These are phyloP conservation scores for Gastrophysa polygoni DNA, from an alignment of 2,888 invertebrate genomes.

Conservation along the genomic window DNA sequence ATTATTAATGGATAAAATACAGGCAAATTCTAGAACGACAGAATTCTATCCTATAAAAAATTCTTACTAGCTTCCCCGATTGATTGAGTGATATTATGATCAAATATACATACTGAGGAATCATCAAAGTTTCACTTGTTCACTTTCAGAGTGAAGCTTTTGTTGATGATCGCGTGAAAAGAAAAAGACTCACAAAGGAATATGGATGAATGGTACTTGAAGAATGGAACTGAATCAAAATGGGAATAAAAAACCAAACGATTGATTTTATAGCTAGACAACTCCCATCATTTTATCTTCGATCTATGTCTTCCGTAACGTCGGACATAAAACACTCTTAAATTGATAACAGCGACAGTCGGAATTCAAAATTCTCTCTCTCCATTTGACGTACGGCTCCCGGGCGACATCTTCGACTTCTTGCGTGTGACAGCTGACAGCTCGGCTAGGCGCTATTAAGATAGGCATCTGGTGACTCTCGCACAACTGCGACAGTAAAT, in stretches of 20 bases:
- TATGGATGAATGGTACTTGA: no score
- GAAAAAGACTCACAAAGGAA: no score
- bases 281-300: not conserved
- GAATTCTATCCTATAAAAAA: no score
- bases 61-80: no score
- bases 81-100: no score
- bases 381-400: not conserved
- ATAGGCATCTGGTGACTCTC: conserved; percentile 13
- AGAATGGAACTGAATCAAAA: not conserved
- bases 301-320: not conserved
- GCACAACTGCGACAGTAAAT: conserved; percentile 14
- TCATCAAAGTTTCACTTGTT: no score
- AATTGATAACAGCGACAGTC: not conserved
- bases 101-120: no score
- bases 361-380: not conserved
- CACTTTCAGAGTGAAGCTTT: no score
- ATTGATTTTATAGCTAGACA: not conserved
- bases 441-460: conserved; percentile 14
- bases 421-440: conserved; percentile 3
- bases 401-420: not conserved
- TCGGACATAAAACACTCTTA: not conserved
- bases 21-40: no score
- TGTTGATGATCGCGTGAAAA: no score
- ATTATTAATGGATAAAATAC: no score
- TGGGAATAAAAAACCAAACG: not conserved